Base-by-base conservation (phyloP, 2,113 vertebrate species). In the Psilopsiagon aymara region DNA sequence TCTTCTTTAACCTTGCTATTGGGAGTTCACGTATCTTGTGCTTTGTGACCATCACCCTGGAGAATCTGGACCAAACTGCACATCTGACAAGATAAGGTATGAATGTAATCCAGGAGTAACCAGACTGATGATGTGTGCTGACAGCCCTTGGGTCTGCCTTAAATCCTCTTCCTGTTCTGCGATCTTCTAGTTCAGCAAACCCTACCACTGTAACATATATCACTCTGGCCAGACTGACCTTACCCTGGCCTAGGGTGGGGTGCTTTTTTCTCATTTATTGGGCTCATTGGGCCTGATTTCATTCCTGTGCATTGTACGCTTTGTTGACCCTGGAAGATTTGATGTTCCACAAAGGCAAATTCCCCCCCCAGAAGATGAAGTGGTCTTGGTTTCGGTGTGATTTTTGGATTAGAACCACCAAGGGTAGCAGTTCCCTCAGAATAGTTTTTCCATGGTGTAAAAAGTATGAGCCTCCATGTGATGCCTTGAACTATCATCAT, bases 401-500 rank as follows among this genome's bases (percentile, higher is more conserved):
- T 88, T 93, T 96, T 91, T 93, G 84, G 86, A 82, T 92, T 94
- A 95, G 94, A 96, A 87, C 82, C 17, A 1, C 82, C 81, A 78
- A 88, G 79, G 66, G 57, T 59, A 80, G 69, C 87, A 62, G 69
- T 95, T 95, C 78, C 41, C 46, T 91, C 81, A 71, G 94, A 79
- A 94, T 0, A 92, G 85, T 92, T 95, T 97, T 95, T 95, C 85
- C 75, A 46, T 3, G 0, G 86, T 75, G n/a, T 85, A 88, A 86
- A 93, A 97, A 79, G 76, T 90, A 86, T 87, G 76, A 94, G 92
- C 84, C 80, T 96, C 80, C 80, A 88, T 94, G 88, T 92, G 92
- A 86, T 49, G 76, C 90, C 86, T 95, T 90, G 86, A 95, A 94
- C 86, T 94, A 92, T 95, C 95, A 93, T 90, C 52, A 3, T 97